Evolutionary conservation across 1,140 invertebrate species (phyloP).

Genomic region (Zaprionus africanus): DNA sequence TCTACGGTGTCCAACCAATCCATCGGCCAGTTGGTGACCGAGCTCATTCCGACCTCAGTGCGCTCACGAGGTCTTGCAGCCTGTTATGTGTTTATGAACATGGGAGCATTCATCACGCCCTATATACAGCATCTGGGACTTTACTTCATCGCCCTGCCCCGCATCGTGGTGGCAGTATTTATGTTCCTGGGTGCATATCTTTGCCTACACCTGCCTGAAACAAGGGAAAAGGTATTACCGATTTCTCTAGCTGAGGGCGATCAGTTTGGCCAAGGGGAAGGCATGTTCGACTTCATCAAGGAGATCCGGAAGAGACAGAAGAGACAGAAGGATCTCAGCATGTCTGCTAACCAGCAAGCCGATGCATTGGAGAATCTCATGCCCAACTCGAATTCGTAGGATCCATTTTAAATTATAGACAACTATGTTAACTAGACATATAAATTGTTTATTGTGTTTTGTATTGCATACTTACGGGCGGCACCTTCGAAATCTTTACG

Average conservation of each 20-base stretch:
- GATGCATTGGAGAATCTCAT: not conserved
- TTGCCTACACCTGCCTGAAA: conserved; percentile 87
- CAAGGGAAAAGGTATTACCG: conserved; percentile 85
- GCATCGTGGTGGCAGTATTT: conserved; percentile 85
- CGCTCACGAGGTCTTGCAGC: conserved; percentile 86
- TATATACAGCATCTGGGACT: conserved; percentile 79
- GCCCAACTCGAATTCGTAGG: not conserved
- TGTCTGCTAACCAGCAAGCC: not conserved
- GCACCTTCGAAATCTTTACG: too few relatives aligned
- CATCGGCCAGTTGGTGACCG: conserved; percentile 87
- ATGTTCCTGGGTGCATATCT: conserved; percentile 85
- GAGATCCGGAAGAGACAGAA: not conserved
- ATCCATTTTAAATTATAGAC: too few relatives aligned
- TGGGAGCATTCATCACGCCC: conserved; percentile 29
- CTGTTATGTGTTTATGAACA: conserved; percentile 82
- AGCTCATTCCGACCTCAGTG: conserved; percentile 87
- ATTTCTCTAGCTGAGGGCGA: conserved; percentile 86
- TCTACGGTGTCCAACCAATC: conserved; percentile 85
- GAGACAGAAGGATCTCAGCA: not conserved
- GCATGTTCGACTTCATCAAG: conserved; percentile 59
- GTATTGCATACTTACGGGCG: too few relatives aligned
- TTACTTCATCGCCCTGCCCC: conserved; percentile 85
- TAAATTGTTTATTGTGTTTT: too few relatives aligned
- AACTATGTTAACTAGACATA: too few relatives aligned
- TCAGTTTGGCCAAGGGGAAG: conserved; percentile 85